Evolutionary conservation across 1,140 invertebrate species (phyloP).

Genomic region (Camponotus vicinus): DNA sequence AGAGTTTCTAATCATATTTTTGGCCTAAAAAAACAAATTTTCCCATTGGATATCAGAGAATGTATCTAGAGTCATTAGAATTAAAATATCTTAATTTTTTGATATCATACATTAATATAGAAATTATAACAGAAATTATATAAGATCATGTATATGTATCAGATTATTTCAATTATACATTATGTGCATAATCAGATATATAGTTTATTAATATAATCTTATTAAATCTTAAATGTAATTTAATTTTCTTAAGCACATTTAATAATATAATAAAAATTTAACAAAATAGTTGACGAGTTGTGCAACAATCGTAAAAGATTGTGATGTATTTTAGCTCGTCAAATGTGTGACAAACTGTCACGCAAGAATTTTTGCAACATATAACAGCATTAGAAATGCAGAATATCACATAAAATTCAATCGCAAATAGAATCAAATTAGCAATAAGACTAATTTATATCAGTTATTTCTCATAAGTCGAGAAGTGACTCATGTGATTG

Average conservation of each 20-base stretch:
- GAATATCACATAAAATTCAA: not conserved
- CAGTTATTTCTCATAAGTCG: no score
- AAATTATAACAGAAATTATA: no score
- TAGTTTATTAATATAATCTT: not conserved
- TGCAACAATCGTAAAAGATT: not conserved
- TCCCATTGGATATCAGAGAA: not conserved
- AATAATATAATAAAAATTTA: not conserved
- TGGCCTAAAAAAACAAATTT: not conserved
- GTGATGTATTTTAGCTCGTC: not conserved
- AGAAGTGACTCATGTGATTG: not conserved
- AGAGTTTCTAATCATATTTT: not conserved
- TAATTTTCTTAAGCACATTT: not conserved
- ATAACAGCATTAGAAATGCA: not conserved
- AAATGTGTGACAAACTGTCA: not conserved
- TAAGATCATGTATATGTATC: not conserved
- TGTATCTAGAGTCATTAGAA: not conserved
- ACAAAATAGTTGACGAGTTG: not conserved
- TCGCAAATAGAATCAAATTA: not conserved
- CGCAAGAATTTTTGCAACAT: not conserved
- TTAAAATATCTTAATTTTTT: constrained; percentile 3
- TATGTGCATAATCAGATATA: not conserved
- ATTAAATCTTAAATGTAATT: not conserved
- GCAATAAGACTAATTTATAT: not conserved
- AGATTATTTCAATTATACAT: not conserved
- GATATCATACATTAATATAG: not conserved